Evolutionary conservation across 2,888 invertebrate species (phyloP), one percentile per base, ranked within the genome.

Genomic region (Hypomecis atomaria): DNA sequence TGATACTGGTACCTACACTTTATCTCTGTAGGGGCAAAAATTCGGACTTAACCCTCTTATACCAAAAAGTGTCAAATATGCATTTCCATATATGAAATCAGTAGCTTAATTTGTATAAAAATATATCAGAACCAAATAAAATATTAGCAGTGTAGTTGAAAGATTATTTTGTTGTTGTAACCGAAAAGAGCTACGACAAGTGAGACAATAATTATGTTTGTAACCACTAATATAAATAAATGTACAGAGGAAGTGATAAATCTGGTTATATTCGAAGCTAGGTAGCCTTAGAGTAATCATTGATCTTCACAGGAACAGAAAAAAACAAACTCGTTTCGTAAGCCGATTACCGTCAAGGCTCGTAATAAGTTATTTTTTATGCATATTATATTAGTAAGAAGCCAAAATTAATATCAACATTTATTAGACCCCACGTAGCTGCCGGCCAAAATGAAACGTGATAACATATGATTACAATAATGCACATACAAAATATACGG

Each of bases 241-340:
- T 34, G 23, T 52, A 44, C 38, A 50, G 53, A 59, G 54, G 59
- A 63, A 59, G 59, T 63, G 11, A n/a, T 48, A 54, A 58, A 63
- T 63, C 47, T 36, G 38, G 42, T 49, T 37, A 37, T 13, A 40
- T 44, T n/a, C 47, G 7, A 33, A 52, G 33, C 37, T 43, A n/a
- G 36, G 44, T 42, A 45, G 36, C 38, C 44, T 44, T 40, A 44
- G 11, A 40, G 7, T 45, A 47, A 44, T 54, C 43, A 50, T 34
- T 52, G 52, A 56, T 60, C 50, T 42, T 47, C 59, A 60, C 65
- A 65, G 53, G 53, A 65, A 65, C 38, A 52, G 47, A 65, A 65
- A 61, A 37, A 64, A 60, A 56, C 36, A 43, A 65, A 65, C 65
- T 53, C 8, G 65, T 65, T 65, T 57, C 47, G 5, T 53, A 61